These are phyloP conservation scores for Ariopsis seemanni DNA, from an alignment of 2,113 vertebrate genomes.

Conservation along the genomic window DNA sequence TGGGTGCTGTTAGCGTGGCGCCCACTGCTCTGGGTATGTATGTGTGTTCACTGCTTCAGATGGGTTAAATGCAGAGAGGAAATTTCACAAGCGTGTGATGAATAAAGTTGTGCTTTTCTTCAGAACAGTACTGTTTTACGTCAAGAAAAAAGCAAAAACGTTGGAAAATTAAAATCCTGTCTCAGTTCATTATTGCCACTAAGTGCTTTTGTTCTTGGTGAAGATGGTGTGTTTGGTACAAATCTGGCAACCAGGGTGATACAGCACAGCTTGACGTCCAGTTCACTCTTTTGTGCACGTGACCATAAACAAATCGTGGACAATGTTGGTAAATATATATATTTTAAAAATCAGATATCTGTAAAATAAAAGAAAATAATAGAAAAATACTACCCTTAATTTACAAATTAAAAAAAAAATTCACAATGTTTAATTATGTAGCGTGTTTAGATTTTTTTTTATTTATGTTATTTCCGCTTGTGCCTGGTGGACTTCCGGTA, in stretches of 20 bases:
- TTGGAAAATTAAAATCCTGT: neutral
- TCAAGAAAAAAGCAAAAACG: neutral
- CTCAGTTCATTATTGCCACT: neutral
- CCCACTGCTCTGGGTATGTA: no score
- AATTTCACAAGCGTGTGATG: no score
- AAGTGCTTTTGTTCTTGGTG: neutral
- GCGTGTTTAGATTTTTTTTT: neutral
- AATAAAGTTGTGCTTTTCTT: no score
- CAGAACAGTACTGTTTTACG: no score
- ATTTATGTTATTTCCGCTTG: conserved; percentile 23
- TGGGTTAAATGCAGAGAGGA: no score
- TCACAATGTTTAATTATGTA: neutral
- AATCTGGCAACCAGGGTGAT: neutral
- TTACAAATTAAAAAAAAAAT: neutral
- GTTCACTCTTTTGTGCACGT: neutral
- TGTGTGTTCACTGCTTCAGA: no score
- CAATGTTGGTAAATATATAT: neutral
- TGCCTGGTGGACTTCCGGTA: conserved; percentile 45
- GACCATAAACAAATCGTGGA: neutral
- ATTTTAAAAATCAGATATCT: neutral
- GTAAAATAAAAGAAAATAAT: neutral
- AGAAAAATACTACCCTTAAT: neutral
- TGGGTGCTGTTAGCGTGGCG: no score
- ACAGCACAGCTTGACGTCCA: neutral
- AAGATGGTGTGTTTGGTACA: neutral